Conservation (phyloP, 2,113 vertebrate genomes). For the Nicator chloris region DNA sequence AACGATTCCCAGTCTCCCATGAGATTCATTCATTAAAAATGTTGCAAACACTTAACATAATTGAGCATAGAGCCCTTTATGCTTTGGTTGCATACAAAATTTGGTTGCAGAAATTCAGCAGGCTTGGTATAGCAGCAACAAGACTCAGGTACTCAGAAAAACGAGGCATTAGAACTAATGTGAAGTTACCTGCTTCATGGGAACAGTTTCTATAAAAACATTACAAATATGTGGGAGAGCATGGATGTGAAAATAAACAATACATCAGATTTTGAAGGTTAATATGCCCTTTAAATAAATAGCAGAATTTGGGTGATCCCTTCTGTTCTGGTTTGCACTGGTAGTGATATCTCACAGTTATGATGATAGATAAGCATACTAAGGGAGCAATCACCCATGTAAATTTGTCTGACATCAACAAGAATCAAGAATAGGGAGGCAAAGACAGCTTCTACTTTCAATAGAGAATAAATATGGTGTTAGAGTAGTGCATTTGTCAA, state of each 20-base stretch:
- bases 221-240: neutral
- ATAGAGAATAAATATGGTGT: conserved; percentile 4
- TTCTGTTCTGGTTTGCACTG: neutral
- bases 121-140: neutral
- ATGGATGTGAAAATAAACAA: conserved; percentile 24
- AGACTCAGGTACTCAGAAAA: neutral
- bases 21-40: neutral
- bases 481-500: conserved; percentile 1
- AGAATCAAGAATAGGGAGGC: neutral
- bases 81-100: neutral
- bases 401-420: conserved; percentile 47
- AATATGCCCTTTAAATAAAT: conserved; percentile 13
- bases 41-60: neutral
- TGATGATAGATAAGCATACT: conserved; percentile 23
- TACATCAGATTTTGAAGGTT: conserved; percentile 24
- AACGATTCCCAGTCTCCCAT: neutral
- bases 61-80: neutral
- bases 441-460: neutral
- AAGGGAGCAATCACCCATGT: conserved; percentile 40
- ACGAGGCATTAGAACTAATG: neutral
- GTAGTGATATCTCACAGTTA: neutral
- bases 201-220: neutral
- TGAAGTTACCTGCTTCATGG: neutral
- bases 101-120: neutral
- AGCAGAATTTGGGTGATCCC: neutral